Base-by-base conservation (phyloP, 2,888 invertebrate genomes). In the Ornithoptera priamus region DNA sequence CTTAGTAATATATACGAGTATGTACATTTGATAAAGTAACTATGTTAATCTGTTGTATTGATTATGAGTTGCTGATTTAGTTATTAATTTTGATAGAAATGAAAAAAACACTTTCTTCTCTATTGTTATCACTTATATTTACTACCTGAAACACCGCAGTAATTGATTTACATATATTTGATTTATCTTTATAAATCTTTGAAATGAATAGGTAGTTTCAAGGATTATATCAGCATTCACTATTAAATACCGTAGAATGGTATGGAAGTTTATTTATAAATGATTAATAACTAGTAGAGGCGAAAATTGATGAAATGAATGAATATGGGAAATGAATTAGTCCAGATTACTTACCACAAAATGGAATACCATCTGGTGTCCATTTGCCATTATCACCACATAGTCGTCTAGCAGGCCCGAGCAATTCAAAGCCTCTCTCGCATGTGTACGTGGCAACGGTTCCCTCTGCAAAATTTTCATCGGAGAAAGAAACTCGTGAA, bases 281-380 rank as follows among this genome's bases (percentile, higher is more conserved):
- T 30, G 30, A 30, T 30, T 30, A 30, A 30, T 30, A 30, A 30
- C 30, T 30, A 30, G 30, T 4, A 30, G 4, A 0, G 30, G 3
- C 30, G 30, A 3, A 30, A 30, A 5, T 30, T 30, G 30, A 30
- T 30, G 30, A 30, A 56, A n/a, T 17, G 18, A 56, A 18, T 56
- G 18, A 56, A 56, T 2, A n/a, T 18, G n/a, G 5, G n/a, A 20
- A 30, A 24, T 59, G 22, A 59, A 59, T 30, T 30, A 59, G 20
- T n/a, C 39, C 20, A 46, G 18, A 36, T 20, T 60, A 95, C 96
- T 97, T 86, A 98, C 98, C 98, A 88, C 98, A 98, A 87, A 98
- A 98, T 8, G 98, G 98, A 77, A 98, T 96, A 70, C 98, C 98
- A 82, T 97, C 97, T 0, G 98, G 98, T 10, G 94, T 87, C 98